These are phyloP conservation scores for Oplegnathus fasciatus DNA, from an alignment of 2,113 vertebrate genomes.

Conservation along the genomic window DNA sequence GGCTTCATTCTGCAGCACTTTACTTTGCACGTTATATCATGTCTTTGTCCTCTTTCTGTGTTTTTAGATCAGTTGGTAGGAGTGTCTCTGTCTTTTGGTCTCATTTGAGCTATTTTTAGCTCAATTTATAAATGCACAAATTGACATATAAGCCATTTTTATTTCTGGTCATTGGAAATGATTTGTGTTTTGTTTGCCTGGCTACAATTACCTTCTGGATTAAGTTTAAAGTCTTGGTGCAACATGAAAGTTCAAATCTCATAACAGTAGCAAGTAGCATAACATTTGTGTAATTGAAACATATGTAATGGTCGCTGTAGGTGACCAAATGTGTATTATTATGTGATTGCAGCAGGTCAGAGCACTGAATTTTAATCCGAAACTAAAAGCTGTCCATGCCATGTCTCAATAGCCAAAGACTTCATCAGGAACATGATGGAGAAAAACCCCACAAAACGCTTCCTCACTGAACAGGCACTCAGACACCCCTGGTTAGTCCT, in stretches of 20 bases:
- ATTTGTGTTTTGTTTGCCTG: no score
- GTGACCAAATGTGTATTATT: not conserved
- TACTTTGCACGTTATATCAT: not conserved
- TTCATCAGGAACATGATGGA: conserved; percentile 92
- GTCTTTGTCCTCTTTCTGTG: no score
- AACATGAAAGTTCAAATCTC: no score
- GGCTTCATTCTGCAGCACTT: not conserved
- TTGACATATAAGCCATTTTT: no score
- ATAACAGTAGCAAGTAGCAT: not conserved
- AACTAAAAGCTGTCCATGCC: not conserved
- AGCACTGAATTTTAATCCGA: not conserved
- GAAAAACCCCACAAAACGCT: conserved; percentile 90
- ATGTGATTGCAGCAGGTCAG: not conserved
- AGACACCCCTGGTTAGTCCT: conserved; percentile 90
- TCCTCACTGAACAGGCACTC: conserved; percentile 91
- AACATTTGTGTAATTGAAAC: not conserved
- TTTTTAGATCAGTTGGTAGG: no score
- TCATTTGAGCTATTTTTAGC: no score
- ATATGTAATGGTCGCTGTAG: no score
- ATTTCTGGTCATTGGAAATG: no score
- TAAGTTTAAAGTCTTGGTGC: no score
- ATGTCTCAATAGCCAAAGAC: conserved; percentile 89
- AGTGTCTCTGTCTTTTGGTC: no score
- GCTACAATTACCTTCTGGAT: no score
- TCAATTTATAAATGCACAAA: no score